Base-by-base conservation (phyloP, 1,140 invertebrate genomes). In the Diachasma alloeum region DNA sequence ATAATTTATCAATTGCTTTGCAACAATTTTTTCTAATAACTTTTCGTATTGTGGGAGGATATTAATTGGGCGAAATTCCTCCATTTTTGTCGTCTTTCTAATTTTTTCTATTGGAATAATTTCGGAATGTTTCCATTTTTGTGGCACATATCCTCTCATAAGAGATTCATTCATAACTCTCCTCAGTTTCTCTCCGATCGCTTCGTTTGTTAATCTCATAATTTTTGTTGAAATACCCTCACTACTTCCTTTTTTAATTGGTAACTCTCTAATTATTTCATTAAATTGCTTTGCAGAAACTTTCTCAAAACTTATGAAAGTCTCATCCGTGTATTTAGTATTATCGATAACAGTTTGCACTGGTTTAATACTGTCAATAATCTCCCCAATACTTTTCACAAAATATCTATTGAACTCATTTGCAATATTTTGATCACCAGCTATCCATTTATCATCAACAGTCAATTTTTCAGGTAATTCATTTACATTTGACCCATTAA, bases 51-150 rank as follows among this genome's bases (percentile, higher is more conserved):
- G 56, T 26, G 78, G 74, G 37, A 81, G 31, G 24, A 44, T 69
- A 69, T 80, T 81, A 39, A 80, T 80, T 0, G 78, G 78, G 75
- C 80, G 63, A 46, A 63, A 78, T 36, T 82, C 76, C 46, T 69
- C 70, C 0, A 73, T 63, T 67, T 72, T 80, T 22, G 22, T 81
- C 11, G 75, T 67, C 37, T 79, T 81, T 46, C 39, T n/a, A 13
- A 80, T 22, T 76, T 81, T 81, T 77, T 36, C 67, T 4, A 81
- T 78, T 0, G 81, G 75, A 31, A 72, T 78, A n/a, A 81, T 72
- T 11, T 53, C 69, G 0, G 79, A 78, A 24, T 37, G 76, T 79
- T 82, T 80, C 77, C 73, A 82, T 15, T 44, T 26, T 4, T 70
- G 10, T 37, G 78, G 78, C 37, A 68, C 76, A 4, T 37, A 13